A percentile compares a stretch with the other conserved stretches of the same genome.
Evolutionary conservation across 2,113 vertebrate species (phyloP).

Genomic region (Pterocles gutturalis): DNA sequence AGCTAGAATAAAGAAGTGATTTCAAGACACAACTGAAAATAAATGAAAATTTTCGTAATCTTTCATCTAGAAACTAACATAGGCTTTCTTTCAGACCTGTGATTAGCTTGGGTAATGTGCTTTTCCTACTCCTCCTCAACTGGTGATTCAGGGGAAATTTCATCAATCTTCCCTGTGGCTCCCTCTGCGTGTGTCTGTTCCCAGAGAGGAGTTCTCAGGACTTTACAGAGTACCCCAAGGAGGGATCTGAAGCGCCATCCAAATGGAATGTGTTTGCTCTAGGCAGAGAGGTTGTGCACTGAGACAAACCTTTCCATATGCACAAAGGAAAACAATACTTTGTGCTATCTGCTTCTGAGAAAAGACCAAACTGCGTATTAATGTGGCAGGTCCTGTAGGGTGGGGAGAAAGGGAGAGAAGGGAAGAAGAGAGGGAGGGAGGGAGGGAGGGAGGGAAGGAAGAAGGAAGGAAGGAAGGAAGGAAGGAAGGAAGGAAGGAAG

Average conservation of each 20-base stretch:
- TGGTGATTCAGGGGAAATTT: neutral
- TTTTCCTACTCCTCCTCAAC: neutral
- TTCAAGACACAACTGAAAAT: neutral
- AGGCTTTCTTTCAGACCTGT: neutral
- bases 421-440: neutral
- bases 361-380: neutral
- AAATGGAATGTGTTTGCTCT: neutral
- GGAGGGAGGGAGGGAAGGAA: neutral
- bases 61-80: neutral
- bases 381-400: neutral
- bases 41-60: neutral
- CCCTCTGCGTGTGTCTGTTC: fast-evolving
- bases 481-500: neutral
- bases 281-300: neutral
- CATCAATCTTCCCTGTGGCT: fast-evolving
- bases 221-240: neutral
- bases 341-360: neutral
- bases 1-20: neutral
- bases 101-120: neutral
- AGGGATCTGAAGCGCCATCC: neutral
- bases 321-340: neutral
- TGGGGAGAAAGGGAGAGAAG: neutral
- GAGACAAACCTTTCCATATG: neutral
- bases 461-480: neutral
- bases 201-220: neutral